A percentile compares a stretch with the other conserved stretches of the same genome.
Conservation (phyloP, 2,888 invertebrate species). For the Anarsia innoxiella region DNA sequence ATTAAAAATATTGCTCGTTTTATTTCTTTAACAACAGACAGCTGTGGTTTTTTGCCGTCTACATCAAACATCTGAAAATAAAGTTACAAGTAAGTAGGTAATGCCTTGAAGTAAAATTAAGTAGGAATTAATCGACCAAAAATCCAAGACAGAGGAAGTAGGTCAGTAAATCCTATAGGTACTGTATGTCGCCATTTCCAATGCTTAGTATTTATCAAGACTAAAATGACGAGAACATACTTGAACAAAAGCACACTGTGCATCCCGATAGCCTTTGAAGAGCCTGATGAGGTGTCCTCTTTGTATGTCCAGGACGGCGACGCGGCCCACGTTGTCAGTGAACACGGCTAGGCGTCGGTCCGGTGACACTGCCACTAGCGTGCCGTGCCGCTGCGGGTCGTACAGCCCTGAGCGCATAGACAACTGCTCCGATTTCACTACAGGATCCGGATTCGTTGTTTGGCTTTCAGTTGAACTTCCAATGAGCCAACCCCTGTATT, state of each 20-base stretch:
- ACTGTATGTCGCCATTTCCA: too few relatives aligned
- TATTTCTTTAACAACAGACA: constrained; percentile 60
- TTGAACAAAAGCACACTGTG: constrained; percentile 95
- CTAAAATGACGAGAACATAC: too few relatives aligned
- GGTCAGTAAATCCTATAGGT: too few relatives aligned
- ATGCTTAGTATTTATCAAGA: too few relatives aligned
- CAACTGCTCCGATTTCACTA: constrained; percentile 82
- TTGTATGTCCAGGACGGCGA: constrained; percentile 88
- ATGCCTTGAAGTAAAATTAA: too few relatives aligned
- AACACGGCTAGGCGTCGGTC: constrained; percentile 86
- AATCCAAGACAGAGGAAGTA: too few relatives aligned
- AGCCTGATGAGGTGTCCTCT: constrained; percentile 87
- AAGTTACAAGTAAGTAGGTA: too few relatives aligned
- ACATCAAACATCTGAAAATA: constrained; percentile 65
- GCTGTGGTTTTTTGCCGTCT: constrained; percentile 56
- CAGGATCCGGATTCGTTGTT: constrained; percentile 47
- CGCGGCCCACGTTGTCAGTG: constrained; percentile 90
- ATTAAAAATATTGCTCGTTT: constrained; percentile 87
- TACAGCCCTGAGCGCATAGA: constrained; percentile 86
- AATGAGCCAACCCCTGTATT: constrained; percentile 68
- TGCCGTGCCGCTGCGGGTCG: constrained; percentile 85
- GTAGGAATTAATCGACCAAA: too few relatives aligned
- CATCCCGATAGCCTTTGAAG: constrained; percentile 97
- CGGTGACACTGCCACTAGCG: constrained; percentile 83
- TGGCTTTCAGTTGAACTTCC: constrained; percentile 46